Conservation (phyloP, 1,140 invertebrate species). For the Leptinotarsa lineolata region DNA sequence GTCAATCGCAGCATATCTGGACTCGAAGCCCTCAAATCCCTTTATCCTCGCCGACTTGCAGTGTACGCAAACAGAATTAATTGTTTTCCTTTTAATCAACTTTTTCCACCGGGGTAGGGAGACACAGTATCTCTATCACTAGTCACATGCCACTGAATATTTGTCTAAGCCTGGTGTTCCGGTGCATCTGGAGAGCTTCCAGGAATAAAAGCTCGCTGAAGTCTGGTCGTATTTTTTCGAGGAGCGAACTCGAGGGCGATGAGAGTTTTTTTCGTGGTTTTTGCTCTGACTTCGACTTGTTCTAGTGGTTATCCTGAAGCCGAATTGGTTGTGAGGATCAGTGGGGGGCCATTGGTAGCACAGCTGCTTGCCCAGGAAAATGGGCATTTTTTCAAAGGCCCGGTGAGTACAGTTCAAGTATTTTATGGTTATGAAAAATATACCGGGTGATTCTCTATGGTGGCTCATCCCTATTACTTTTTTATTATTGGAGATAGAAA, state of each 20-base stretch:
- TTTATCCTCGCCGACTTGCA: constrained; percentile 7
- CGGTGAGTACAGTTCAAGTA: constrained; percentile 49
- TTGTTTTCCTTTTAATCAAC: constrained; percentile 14
- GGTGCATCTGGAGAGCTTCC: not conserved
- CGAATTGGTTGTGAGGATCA: constrained; percentile 59
- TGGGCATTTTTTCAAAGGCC: constrained; percentile 56
- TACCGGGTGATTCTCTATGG: too few species aligned
- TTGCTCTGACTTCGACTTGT: not conserved
- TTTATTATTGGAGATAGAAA: too few species aligned
- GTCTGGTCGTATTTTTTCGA: not conserved
- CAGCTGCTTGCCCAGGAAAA: constrained; percentile 54
- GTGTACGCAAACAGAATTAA: constrained; percentile 21
- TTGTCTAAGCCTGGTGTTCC: not conserved
- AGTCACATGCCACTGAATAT: not conserved
- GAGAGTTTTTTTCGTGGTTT: not conserved
- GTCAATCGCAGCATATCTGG: constrained; percentile 1
- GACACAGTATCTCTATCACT: not conserved
- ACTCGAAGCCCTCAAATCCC: constrained; percentile 16
- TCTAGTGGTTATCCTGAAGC: constrained; percentile 37
- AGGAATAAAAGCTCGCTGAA: constrained; percentile 1
- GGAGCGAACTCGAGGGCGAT: not conserved
- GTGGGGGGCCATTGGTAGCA: constrained; percentile 55
- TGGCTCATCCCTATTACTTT: too few species aligned
- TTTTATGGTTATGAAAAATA: not conserved
- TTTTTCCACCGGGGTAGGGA: not conserved